Percentiles rank a stretch among this genome's conserved stretches.
phyloP scores from a whole-genome alignment of 2,797 vertebrate genomes.

The Macroramphosus scolopax region DNA sequence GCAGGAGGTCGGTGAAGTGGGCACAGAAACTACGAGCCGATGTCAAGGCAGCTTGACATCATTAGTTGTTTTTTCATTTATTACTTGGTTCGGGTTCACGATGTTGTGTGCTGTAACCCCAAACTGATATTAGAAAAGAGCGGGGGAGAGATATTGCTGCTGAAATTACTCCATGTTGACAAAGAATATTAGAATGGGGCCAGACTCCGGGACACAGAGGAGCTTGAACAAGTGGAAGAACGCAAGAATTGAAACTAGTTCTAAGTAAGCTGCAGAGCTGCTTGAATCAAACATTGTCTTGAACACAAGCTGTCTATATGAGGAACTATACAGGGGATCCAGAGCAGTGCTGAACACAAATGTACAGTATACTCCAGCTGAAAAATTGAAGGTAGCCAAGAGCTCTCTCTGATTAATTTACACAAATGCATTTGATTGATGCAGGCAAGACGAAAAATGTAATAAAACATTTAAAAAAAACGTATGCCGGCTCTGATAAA shows the following conservation, averaged over 20 bases:
- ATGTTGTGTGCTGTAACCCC: neutral
- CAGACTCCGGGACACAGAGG: neutral
- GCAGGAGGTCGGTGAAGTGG: no score
- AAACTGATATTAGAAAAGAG: constrained; percentile 15
- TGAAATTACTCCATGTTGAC: constrained; percentile 21
- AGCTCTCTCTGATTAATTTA: constrained; percentile 40
- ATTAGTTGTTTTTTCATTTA: neutral
- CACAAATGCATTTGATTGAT: constrained; percentile 38
- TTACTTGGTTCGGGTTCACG: no score
- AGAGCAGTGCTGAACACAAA: neutral
- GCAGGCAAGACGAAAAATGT: constrained; percentile 22
- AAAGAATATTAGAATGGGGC: constrained; percentile 11
- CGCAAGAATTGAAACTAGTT: constrained; percentile 14
- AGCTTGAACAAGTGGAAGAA: constrained; percentile 7
- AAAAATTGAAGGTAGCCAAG: constrained; percentile 15
- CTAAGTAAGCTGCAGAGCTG: constrained; percentile 4
- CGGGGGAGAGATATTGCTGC: constrained; percentile 1
- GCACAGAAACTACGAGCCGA: no score
- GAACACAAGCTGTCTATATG: neutral
- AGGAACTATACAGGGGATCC: neutral
- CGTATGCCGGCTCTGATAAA: constrained; percentile 16
- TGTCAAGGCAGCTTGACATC: no score
- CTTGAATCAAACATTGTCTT: constrained; percentile 14
- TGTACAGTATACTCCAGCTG: constrained; percentile 11
- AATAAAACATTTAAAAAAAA: constrained; percentile 32